Conservation (phyloP, 1,140 invertebrate species). For the Megalonaias nervosa region DNA sequence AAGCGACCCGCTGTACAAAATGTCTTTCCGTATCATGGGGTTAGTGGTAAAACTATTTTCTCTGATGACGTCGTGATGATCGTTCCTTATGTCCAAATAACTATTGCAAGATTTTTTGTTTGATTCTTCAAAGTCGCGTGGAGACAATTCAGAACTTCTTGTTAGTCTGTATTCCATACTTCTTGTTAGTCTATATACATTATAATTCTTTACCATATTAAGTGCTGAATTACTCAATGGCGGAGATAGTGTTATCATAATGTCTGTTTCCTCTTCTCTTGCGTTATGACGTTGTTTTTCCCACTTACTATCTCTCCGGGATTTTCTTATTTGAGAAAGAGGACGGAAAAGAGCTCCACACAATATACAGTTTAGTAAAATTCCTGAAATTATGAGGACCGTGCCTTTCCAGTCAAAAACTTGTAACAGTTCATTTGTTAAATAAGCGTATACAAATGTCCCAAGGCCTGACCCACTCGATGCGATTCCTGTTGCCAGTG, state of each 20-base stretch:
- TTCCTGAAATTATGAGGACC: slow-evolving; percentile 85
- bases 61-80: not conserved
- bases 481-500: slow-evolving; percentile 91
- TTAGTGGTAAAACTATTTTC: slow-evolving; percentile 16
- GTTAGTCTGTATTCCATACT: too few relatives aligned
- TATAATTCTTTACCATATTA: too few relatives aligned
- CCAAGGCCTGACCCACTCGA: slow-evolving; percentile 69
- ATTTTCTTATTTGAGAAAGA: slow-evolving; percentile 62
- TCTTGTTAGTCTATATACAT: too few relatives aligned
- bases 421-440: slow-evolving; percentile 57
- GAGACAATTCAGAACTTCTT: too few relatives aligned
- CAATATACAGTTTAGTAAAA: slow-evolving; percentile 83
- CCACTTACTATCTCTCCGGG: not conserved
- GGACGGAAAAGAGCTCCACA: slow-evolving; percentile 87
- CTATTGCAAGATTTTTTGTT: too few relatives aligned
- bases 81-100: too few relatives aligned
- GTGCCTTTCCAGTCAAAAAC: slow-evolving; percentile 71
- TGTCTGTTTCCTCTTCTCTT: too few relatives aligned
- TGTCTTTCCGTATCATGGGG: slow-evolving; percentile 47
- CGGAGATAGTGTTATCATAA: too few relatives aligned
- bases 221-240: too few relatives aligned
- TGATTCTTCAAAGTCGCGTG: too few relatives aligned
- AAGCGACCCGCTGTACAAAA: slow-evolving; percentile 61
- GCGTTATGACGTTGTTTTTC: too few relatives aligned
- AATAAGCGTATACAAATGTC: slow-evolving; percentile 63